Percentiles rank a stretch among this genome's conserved stretches.
Evolutionary conservation across 2,888 invertebrate genomes (phyloP).

Genomic region (Polydrusus pterygomalis): DNA sequence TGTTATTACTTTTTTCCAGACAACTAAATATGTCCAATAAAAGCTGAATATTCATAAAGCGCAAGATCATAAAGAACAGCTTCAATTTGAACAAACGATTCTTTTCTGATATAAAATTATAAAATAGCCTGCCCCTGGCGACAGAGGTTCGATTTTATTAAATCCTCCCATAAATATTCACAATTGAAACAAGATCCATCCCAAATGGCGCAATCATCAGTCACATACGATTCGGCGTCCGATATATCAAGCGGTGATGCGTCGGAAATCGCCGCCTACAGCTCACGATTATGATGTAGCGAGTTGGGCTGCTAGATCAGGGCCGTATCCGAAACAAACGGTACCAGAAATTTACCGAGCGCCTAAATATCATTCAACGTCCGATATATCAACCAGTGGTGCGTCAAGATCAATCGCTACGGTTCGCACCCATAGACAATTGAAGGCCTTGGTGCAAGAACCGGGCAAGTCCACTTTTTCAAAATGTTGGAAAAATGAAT

Average conservation of each 20-base stretch:
- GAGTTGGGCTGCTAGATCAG: constrained; percentile 5
- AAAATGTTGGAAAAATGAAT: too few species aligned
- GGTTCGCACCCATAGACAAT: too few species aligned
- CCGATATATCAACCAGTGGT: too few species aligned
- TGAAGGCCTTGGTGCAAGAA: too few species aligned
- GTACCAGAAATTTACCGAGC: too few species aligned
- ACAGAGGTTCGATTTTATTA: constrained; percentile 40
- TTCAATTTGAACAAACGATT: constrained; percentile 13
- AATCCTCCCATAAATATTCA: constrained; percentile 47
- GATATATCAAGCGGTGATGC: constrained; percentile 45
- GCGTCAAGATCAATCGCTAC: too few species aligned
- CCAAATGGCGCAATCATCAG: constrained; percentile 48
- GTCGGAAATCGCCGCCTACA: constrained; percentile 28
- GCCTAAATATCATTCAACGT: too few species aligned
- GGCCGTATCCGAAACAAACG: neutral
- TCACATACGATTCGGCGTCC: constrained; percentile 42
- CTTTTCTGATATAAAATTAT: constrained; percentile 18
- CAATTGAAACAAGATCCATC: constrained; percentile 48
- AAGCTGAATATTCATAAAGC: constrained; percentile 16
- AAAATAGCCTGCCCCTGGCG: constrained; percentile 19
- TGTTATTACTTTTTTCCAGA: neutral
- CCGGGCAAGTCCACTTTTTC: too few species aligned
- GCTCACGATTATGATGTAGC: constrained; percentile 30
- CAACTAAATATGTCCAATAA: neutral
- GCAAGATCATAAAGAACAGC: neutral